Evolutionary conservation across 2,888 invertebrate genomes (phyloP), one percentile per base, ranked within the genome.

Genomic region (Mesochorus sp.): DNA sequence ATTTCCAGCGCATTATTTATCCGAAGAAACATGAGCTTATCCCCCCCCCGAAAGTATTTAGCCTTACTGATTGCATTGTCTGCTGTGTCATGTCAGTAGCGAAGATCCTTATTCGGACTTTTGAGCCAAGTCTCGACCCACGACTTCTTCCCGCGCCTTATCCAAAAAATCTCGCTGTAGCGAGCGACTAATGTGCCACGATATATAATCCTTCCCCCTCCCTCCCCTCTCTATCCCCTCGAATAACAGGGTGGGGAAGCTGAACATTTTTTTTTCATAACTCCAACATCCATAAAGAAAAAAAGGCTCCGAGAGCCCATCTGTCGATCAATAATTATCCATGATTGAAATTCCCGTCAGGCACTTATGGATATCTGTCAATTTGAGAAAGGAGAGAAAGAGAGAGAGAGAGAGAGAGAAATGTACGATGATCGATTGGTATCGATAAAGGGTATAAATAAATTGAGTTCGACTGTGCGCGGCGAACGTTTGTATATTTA

Each of bases 371-470:
- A n/a, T n/a, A n/a, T n/a, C n/a, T n/a, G n/a, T n/a, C n/a, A 31
- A 31, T 31, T 4, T 4, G 6, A 31, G 31, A 39, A 39, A 39
- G 31, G 31, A 2, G 42, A 42, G 42, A 14, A 4, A 42, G n/a
- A 42, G 12, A 5, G 17, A n/a, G n/a, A n/a, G n/a, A n/a, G n/a
- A n/a, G n/a, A n/a, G n/a, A n/a, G n/a, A n/a, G n/a, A n/a, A n/a
- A 17, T 51, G 34, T 61, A 28, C 5, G 28, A 39, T 14, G 53
- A 72, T 72, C 53, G 42, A 10, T 4, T 31, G 62, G 44, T 62
- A 53, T 62, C 71, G 62, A 72, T 72, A 53, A 72, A 19, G 34
- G 51, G 42, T 62, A 72, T 72, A 72, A 72, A 72, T 72, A 72
- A 70, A 70, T 72, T 39, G 39, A 42, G 24, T 61, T 51, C 26